These are phyloP conservation scores for Artibeus jamaicensis DNA, from an alignment of 2,797 vertebrate species.

Conservation along the genomic window DNA sequence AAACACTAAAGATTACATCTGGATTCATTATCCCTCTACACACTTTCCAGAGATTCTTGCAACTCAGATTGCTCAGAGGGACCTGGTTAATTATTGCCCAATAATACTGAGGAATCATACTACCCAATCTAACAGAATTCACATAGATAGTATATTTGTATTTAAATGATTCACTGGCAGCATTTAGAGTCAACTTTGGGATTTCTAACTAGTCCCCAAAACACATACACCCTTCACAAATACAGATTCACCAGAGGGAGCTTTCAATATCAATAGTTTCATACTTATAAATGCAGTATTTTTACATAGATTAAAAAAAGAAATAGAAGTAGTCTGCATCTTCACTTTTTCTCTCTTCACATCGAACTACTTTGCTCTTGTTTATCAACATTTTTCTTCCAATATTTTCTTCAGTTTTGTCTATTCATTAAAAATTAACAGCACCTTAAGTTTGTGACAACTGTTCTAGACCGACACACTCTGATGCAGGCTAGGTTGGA, in stretches of 20 bases:
- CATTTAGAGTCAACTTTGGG: background rate
- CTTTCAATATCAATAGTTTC: background rate
- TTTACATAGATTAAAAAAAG: background rate
- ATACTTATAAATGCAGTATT: background rate
- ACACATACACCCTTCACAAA: background rate
- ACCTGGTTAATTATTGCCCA: background rate
- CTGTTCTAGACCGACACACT: background rate
- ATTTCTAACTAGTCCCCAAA: background rate
- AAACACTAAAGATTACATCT: slow-evolving; percentile 12
- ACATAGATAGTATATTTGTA: background rate
- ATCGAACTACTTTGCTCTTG: background rate
- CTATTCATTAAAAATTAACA: slow-evolving; percentile 19
- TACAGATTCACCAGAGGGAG: background rate
- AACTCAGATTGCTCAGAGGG: background rate
- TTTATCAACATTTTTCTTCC: background rate
- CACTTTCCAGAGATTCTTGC: background rate
- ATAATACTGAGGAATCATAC: background rate
- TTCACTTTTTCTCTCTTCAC: background rate
- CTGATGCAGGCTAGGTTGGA: background rate
- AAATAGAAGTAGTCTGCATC: background rate
- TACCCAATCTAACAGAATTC: background rate
- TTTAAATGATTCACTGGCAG: background rate
- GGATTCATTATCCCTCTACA: background rate
- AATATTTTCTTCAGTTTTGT: background rate
- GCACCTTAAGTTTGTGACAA: background rate